Conservation (phyloP, 37 sponge, comb jelly and placozoan species). For the Aphrocallistes beatrix region DNA sequence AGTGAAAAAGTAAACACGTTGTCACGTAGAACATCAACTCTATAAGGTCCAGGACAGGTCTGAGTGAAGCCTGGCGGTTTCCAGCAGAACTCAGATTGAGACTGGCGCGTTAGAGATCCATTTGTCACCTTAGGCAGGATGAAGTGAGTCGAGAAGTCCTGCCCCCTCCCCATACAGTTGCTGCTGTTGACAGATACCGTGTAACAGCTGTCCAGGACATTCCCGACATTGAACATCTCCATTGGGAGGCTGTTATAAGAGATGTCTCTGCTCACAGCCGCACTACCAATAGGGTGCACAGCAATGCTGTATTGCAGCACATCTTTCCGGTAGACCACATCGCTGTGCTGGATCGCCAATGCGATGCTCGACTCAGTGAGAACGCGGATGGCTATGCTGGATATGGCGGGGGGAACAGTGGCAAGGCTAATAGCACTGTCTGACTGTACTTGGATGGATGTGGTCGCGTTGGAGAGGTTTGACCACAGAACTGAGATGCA, state of each 20-base stretch:
- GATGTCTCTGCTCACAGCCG: not conserved
- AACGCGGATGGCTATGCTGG: not conserved
- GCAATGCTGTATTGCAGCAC: not conserved
- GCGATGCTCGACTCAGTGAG: not conserved
- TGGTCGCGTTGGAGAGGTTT: not conserved
- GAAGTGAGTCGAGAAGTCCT: not conserved
- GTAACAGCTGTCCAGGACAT: not conserved
- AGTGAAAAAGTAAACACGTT: not conserved
- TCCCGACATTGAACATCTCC: not conserved
- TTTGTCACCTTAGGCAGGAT: not conserved
- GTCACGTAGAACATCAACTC: not conserved
- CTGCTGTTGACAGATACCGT: not conserved
- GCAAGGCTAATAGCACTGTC: not conserved
- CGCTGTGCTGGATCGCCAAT: not conserved
- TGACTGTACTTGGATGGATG: not conserved
- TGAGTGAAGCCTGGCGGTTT: not conserved
- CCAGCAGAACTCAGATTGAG: not conserved
- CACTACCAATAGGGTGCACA: not conserved
- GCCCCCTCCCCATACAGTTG: not conserved
- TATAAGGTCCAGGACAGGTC: not conserved
- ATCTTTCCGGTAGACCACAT: not conserved
- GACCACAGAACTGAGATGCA: not conserved
- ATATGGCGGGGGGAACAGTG: not conserved
- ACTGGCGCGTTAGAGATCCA: not conserved
- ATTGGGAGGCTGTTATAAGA: not conserved